Conservation (phyloP, 92 coral and sea anemone species). For the Palythoa grandiflora region DNA sequence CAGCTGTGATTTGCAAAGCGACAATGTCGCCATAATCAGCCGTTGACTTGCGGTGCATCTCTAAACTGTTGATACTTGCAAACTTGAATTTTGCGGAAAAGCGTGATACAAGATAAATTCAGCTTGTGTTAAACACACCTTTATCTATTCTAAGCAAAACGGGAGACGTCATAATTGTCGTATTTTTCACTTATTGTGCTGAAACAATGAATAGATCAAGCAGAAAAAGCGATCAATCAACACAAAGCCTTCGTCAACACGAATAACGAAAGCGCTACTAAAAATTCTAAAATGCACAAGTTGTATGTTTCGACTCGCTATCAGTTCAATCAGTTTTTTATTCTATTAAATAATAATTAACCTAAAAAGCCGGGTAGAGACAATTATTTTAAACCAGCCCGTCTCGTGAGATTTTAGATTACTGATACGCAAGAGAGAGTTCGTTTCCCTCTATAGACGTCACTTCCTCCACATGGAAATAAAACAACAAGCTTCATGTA, state of each 20-base stretch:
- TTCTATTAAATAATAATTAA: neutral
- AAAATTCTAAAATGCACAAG: neutral
- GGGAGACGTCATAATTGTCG: neutral
- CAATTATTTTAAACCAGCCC: neutral
- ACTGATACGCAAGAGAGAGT: neutral
- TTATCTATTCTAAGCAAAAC: neutral
- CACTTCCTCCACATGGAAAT: neutral
- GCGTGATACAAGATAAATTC: neutral
- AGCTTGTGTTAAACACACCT: neutral
- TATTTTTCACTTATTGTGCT: neutral
- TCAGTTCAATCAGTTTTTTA: neutral
- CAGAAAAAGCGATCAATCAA: slow-evolving; percentile 29
- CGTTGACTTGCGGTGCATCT: neutral
- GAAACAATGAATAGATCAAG: neutral
- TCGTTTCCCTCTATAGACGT: slow-evolving; percentile 1
- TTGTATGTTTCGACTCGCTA: neutral
- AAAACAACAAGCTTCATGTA: neutral
- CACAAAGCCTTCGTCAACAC: neutral
- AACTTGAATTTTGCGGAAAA: neutral
- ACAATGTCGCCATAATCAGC: neutral
- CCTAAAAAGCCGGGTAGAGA: neutral
- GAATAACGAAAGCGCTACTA: neutral
- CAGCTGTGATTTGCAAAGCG: neutral
- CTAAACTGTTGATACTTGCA: neutral
- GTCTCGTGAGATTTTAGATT: slow-evolving; percentile 3